These are phyloP conservation scores for Catotricha subobsoleta DNA, from an alignment of 2,888 invertebrate species.

Conservation along the genomic window DNA sequence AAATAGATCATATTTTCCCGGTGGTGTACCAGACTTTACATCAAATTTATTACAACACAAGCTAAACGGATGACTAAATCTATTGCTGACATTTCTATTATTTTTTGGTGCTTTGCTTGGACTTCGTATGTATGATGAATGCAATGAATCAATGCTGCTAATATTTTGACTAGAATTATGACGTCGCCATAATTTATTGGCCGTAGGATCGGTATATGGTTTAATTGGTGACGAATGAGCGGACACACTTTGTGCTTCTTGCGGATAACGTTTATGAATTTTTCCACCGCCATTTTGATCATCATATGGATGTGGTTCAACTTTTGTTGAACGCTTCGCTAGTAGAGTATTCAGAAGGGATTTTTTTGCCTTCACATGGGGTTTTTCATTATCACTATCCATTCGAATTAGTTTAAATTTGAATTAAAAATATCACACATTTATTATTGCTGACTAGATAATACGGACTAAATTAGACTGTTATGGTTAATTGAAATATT, in stretches of 20 bases:
- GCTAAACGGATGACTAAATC: slow-evolving; percentile 28
- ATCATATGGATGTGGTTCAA: slow-evolving; percentile 21
- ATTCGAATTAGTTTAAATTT: too few relatives aligned
- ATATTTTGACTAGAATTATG: slow-evolving; percentile 3
- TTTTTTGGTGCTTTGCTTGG: slow-evolving; percentile 6
- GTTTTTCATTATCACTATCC: too few relatives aligned
- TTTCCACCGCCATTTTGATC: neutral
- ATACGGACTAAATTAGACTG: too few relatives aligned
- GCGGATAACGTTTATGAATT: neutral
- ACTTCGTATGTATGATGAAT: neutral
- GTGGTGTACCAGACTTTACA: slow-evolving; percentile 10
- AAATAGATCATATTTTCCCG: too few relatives aligned
- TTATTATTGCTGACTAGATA: too few relatives aligned
- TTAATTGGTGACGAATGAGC: slow-evolving; percentile 4
- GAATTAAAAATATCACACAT: too few relatives aligned
- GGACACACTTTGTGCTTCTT: neutral
- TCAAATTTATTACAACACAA: slow-evolving; percentile 23
- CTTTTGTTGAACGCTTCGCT: slow-evolving; percentile 26
- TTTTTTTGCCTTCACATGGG: slow-evolving; percentile 4
- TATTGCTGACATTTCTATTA: slow-evolving; percentile 20
- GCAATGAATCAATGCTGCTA: neutral
- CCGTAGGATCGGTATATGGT: neutral
- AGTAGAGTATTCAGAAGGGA: neutral
- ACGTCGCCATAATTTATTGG: neutral
- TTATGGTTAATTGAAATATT: too few relatives aligned